These are phyloP conservation scores for Eristalis pertinax DNA, from an alignment of 2,888 invertebrate genomes.

Conservation along the genomic window DNA sequence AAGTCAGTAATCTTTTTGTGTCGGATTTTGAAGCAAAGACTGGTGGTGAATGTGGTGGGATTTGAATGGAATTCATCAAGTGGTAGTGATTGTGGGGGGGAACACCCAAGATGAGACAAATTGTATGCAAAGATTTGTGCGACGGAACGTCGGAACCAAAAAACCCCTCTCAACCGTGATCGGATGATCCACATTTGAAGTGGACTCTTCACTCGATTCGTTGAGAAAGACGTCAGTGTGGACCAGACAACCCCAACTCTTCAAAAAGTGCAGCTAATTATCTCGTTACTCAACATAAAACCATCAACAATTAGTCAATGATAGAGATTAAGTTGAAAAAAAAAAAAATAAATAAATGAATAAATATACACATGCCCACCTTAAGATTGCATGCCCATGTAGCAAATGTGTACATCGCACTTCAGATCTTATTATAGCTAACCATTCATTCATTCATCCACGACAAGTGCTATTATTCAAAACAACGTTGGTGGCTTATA, in stretches of 20 bases:
- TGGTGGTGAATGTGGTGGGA: not conserved
- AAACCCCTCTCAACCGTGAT: too few relatives aligned
- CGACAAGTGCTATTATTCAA: conserved; percentile 59
- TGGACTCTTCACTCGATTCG: not conserved
- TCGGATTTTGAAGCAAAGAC: not conserved
- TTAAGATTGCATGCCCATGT: not conserved
- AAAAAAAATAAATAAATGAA: not conserved
- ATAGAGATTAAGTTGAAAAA: not conserved
- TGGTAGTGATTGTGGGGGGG: not conserved
- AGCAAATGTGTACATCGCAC: not conserved
- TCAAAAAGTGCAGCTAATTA: not conserved
- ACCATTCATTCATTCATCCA: conserved; percentile 38
- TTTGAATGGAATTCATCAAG: not conserved
- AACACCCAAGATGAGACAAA: too few relatives aligned
- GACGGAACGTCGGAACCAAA: too few relatives aligned
- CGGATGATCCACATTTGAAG: too few relatives aligned
- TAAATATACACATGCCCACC: not conserved
- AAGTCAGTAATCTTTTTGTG: not conserved
- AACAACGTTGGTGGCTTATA: conserved; percentile 68
- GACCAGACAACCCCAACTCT: not conserved
- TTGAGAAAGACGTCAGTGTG: not conserved
- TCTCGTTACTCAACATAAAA: not conserved
- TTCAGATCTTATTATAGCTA: conserved; percentile 15
- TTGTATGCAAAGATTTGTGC: too few relatives aligned
- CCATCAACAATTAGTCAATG: not conserved